A percentile compares a stretch with the other conserved stretches of the same genome.
phyloP scores from a whole-genome alignment of 2,888 invertebrate genomes.

The Drosophila mercatorum region DNA sequence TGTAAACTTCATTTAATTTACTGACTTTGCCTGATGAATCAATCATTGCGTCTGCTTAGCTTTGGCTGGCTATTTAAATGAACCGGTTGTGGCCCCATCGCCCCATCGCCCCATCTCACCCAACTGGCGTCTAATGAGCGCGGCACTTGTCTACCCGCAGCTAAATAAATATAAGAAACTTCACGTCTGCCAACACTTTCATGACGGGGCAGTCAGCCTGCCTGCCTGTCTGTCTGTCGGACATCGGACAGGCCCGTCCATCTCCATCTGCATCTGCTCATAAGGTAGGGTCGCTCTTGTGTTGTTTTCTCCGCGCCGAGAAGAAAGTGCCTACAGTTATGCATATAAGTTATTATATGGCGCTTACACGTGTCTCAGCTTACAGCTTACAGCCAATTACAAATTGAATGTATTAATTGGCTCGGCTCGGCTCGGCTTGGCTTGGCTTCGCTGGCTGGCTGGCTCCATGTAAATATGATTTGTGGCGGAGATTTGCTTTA shows the following conservation, averaged over 20 bases:
- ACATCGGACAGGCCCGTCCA: conserved; percentile 2
- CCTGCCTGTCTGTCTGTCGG: conserved; percentile 8
- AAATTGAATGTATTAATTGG: conserved; percentile 54
- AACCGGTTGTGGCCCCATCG: conserved; percentile 55
- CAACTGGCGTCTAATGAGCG: conserved; percentile 53
- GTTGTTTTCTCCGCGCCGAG: conserved; percentile 69
- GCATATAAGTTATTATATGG: conserved; percentile 23
- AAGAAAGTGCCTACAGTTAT: conserved; percentile 54
- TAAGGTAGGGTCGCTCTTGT: conserved; percentile 44
- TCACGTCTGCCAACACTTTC: conserved; percentile 39
- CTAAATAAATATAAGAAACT: conserved; percentile 27
- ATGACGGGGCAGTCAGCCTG: conserved; percentile 32
- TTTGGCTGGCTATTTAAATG: conserved; percentile 63
- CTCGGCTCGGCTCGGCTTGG: conserved; percentile 24
- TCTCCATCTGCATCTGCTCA: conserved; percentile 20
- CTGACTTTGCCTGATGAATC: conserved; percentile 67
- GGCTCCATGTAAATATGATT: conserved; percentile 37
- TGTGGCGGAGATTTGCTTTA: conserved; percentile 7
- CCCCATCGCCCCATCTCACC: conserved; percentile 15
- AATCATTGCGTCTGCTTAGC: conserved; percentile 67
- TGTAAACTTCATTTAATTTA: conserved; percentile 68
- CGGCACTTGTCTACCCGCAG: conserved; percentile 63
- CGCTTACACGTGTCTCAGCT: conserved; percentile 50
- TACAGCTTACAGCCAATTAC: conserved; percentile 33
- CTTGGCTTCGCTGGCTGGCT: no score